These are phyloP conservation scores for Drosophila pseudoobscura DNA, from an alignment of 1,140 invertebrate species.

Conservation along the genomic window DNA sequence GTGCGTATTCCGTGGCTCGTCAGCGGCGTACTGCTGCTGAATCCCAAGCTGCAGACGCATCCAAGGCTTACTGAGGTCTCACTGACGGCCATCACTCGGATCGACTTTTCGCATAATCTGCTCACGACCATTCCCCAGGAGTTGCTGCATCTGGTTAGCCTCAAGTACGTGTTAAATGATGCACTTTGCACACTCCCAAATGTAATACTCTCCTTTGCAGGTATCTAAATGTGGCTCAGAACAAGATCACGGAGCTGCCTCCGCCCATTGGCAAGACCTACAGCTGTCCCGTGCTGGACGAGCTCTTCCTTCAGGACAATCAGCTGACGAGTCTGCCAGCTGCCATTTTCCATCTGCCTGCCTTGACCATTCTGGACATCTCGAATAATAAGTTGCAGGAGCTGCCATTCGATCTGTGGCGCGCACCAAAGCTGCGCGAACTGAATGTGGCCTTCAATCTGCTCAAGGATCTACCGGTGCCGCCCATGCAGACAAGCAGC, in stretches of 20 bases:
- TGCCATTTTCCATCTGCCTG: conserved; percentile 92
- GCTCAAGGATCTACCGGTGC: conserved; percentile 90
- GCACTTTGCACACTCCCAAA: neutral
- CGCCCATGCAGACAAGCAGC: conserved; percentile 79
- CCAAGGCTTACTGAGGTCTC: conserved; percentile 89
- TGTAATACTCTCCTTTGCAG: conserved; percentile 73
- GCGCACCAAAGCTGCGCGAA: conserved; percentile 93
- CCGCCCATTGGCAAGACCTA: conserved; percentile 79
- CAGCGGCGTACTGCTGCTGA: conserved; percentile 92
- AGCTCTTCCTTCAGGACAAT: conserved; percentile 95
- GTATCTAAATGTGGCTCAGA: conserved; percentile 93
- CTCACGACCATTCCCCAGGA: conserved; percentile 91
- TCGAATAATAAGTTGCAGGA: conserved; percentile 96
- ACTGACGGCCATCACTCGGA: conserved; percentile 94
- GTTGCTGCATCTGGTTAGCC: conserved; percentile 92
- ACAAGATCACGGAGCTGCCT: conserved; percentile 88
- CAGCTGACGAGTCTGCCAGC: conserved; percentile 91
- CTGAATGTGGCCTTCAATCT: conserved; percentile 96
- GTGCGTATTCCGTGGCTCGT: conserved; percentile 92
- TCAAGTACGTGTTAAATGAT: conserved; percentile 62
- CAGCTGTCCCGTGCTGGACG: conserved; percentile 91
- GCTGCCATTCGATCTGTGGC: conserved; percentile 95
- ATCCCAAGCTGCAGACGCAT: conserved; percentile 90
- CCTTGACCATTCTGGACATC: conserved; percentile 92
- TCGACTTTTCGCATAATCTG: conserved; percentile 97